Conservation (phyloP, 64 coral and sea anemone genomes). For the Montipora cactus region DNA sequence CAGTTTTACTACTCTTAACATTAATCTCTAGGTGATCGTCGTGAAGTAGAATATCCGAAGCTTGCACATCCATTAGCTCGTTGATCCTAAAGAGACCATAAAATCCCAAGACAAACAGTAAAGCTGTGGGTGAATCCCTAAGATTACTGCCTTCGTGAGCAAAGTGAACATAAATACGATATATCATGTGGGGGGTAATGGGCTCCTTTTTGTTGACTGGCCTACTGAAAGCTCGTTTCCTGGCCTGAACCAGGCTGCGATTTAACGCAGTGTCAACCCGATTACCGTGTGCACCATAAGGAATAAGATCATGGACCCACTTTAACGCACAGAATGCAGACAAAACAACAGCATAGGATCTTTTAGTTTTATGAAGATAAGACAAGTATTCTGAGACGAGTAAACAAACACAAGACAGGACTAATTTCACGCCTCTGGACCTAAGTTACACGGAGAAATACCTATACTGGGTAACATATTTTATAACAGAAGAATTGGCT, state of each 20-base stretch:
- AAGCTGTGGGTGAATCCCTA: slow-evolving; percentile 41
- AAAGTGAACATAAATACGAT: slow-evolving; percentile 8
- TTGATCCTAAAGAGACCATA: too few relatives aligned
- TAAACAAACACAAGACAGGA: background rate
- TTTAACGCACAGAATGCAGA: slow-evolving; percentile 12
- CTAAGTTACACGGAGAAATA: background rate
- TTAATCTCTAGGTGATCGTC: too few relatives aligned
- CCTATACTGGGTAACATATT: background rate
- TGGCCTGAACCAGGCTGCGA: background rate
- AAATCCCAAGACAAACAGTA: slow-evolving; percentile 1
- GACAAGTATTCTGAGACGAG: background rate
- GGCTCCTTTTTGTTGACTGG: slow-evolving; percentile 54
- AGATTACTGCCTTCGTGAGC: background rate
- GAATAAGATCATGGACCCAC: slow-evolving; percentile 35
- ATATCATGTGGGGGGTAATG: background rate
- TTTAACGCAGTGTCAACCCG: background rate
- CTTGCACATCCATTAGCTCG: too few relatives aligned
- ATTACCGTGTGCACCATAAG: background rate
- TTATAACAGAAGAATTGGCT: slow-evolving; percentile 17
- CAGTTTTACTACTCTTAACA: too few relatives aligned
- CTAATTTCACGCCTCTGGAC: background rate
- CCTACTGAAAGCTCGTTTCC: background rate
- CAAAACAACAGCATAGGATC: background rate
- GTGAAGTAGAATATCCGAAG: too few relatives aligned
- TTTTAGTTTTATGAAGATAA: slow-evolving; percentile 15